Evolutionary conservation across 2,888 invertebrate species (phyloP).

Genomic region (Emmelina monodactyla): DNA sequence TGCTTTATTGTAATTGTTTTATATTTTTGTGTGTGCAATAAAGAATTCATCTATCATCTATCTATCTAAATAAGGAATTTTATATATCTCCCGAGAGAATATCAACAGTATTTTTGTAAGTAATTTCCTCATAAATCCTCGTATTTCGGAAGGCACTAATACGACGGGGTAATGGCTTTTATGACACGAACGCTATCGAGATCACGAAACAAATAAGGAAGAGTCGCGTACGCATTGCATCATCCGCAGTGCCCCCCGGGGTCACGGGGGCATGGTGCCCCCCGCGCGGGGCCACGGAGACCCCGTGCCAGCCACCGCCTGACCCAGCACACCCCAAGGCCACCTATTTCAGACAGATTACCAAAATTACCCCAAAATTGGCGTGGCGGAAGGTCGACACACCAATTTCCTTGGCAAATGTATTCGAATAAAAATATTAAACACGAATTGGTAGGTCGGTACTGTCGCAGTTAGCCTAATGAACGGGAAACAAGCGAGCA

Average conservation of each 20-base stretch:
- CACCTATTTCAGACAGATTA: not conserved
- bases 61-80: too few relatives aligned
- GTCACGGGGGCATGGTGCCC: not conserved
- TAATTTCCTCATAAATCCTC: too few relatives aligned
- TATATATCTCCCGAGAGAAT: too few relatives aligned
- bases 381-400: not conserved
- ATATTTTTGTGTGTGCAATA: too few relatives aligned
- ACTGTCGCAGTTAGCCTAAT: not conserved
- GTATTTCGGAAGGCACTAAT: too few relatives aligned
- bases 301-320: not conserved
- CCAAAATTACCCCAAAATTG: not conserved
- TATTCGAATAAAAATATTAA: not conserved
- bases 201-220: constrained; percentile 1
- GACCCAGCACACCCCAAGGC: not conserved
- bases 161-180: too few relatives aligned
- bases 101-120: too few relatives aligned
- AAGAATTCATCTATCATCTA: too few relatives aligned
- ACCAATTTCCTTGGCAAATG: not conserved
- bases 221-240: not conserved
- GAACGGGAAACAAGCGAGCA: not conserved
- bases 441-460: not conserved
- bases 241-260: not conserved
- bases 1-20: too few relatives aligned
- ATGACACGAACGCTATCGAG: not conserved
- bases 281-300: too few relatives aligned